Evolutionary conservation across 2,888 invertebrate genomes (phyloP).

Genomic region (Heliconius hortense): DNA sequence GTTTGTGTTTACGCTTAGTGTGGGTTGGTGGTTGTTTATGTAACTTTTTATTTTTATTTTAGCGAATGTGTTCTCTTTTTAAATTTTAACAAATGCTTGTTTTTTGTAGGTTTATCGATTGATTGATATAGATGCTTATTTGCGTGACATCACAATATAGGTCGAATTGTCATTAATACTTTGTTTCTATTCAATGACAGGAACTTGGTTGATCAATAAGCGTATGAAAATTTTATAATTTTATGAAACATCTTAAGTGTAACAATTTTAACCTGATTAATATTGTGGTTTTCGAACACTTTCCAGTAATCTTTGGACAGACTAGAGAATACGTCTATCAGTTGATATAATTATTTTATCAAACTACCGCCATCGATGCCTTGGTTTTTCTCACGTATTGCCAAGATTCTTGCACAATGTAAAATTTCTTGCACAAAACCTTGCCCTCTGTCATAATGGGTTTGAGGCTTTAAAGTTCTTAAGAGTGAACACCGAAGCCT

Average conservation of each 20-base stretch:
- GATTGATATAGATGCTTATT: conserved; percentile 15
- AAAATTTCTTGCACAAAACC: too few species aligned
- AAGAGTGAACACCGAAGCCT: not conserved
- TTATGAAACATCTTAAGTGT: too few species aligned
- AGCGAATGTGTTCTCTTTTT: conserved; percentile 7
- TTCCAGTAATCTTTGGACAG: too few species aligned
- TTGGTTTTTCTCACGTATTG: too few species aligned
- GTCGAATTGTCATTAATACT: not conserved
- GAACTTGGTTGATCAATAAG: not conserved
- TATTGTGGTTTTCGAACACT: too few species aligned
- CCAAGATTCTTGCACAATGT: too few species aligned
- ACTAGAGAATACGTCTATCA: too few species aligned
- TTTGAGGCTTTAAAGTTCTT: too few species aligned
- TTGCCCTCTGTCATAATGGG: too few species aligned
- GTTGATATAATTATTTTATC: too few species aligned
- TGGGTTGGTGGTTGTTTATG: conserved; percentile 37
- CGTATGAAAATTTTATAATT: not conserved
- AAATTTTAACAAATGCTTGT: conserved; percentile 7
- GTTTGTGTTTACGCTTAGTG: conserved; percentile 37
- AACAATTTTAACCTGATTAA: too few species aligned
- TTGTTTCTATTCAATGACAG: not conserved
- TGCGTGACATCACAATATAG: not conserved
- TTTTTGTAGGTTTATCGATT: not conserved
- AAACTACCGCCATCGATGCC: too few species aligned
- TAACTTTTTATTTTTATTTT: not conserved